Conservation (phyloP, 1,140 invertebrate genomes). For the Bilobella aurantiaca region DNA sequence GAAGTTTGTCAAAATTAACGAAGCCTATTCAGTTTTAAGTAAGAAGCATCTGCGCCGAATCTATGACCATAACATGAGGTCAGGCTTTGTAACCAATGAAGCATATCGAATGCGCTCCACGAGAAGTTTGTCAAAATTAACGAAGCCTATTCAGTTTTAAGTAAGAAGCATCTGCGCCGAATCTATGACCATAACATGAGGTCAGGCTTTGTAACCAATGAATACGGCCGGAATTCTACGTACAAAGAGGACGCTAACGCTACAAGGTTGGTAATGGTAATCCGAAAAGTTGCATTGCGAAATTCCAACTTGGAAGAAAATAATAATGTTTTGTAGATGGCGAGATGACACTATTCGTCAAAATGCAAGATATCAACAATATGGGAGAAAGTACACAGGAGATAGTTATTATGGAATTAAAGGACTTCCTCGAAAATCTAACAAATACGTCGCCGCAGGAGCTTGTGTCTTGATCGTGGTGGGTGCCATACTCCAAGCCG, state of each 20-base stretch:
- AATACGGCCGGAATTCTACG: too few species aligned
- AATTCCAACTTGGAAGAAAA: too few species aligned
- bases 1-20: constrained; percentile 51
- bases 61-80: constrained; percentile 43
- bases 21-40: constrained; percentile 52
- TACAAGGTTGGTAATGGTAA: too few species aligned
- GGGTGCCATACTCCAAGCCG: neutral
- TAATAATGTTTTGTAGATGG: constrained; percentile 15
- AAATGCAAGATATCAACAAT: constrained; percentile 10
- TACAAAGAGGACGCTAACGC: too few species aligned
- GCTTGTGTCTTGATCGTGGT: neutral
- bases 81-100: neutral
- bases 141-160: neutral
- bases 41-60: constrained; percentile 45
- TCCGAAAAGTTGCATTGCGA: too few species aligned
- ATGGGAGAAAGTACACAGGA: too few species aligned
- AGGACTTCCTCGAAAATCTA: constrained; percentile 38
- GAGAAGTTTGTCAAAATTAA: constrained; percentile 28
- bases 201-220: neutral
- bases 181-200: constrained; percentile 44
- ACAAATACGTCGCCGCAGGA: neutral
- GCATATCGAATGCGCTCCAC: constrained; percentile 40
- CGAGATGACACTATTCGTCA: constrained; percentile 29
- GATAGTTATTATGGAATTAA: constrained; percentile 49
- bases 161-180: constrained; percentile 37